These are phyloP conservation scores for Antedon mediterranea DNA, from an alignment of 53 echinoderm and acorn worm genomes.

Conservation along the genomic window DNA sequence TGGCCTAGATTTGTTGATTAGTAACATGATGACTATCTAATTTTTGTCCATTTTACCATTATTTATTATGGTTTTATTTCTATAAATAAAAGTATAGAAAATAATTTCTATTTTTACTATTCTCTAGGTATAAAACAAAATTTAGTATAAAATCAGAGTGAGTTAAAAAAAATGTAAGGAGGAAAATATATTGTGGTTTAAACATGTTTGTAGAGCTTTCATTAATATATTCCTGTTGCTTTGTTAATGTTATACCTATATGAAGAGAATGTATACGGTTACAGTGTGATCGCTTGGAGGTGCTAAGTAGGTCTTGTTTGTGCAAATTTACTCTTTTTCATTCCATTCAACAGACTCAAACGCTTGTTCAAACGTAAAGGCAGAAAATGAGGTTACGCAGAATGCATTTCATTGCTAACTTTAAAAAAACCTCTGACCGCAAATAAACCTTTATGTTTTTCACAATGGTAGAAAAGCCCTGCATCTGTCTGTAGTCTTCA, in stretches of 20 bases:
- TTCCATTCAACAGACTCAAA: background rate
- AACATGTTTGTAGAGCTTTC: too few relatives aligned
- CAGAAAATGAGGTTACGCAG: background rate
- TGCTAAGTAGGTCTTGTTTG: background rate
- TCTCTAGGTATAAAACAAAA: background rate
- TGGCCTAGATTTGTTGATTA: background rate
- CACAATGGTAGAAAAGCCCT: background rate
- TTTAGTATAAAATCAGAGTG: background rate
- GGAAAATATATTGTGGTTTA: too few relatives aligned
- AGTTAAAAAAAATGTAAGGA: too few relatives aligned
- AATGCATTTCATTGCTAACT: background rate
- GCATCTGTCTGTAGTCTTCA: background rate
- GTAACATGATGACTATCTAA: background rate
- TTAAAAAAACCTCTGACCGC: background rate
- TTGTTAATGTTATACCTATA: background rate
- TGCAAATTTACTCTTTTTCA: background rate
- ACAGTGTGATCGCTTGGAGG: background rate
- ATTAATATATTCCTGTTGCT: too few relatives aligned
- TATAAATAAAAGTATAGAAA: background rate
- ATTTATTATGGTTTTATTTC: background rate
- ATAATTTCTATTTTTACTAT: background rate
- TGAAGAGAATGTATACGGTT: background rate
- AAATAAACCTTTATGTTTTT: background rate
- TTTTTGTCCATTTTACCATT: background rate
- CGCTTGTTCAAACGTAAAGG: background rate